Base-by-base conservation (phyloP, 2,888 invertebrate species). In the Leistus spinibarbis region DNA sequence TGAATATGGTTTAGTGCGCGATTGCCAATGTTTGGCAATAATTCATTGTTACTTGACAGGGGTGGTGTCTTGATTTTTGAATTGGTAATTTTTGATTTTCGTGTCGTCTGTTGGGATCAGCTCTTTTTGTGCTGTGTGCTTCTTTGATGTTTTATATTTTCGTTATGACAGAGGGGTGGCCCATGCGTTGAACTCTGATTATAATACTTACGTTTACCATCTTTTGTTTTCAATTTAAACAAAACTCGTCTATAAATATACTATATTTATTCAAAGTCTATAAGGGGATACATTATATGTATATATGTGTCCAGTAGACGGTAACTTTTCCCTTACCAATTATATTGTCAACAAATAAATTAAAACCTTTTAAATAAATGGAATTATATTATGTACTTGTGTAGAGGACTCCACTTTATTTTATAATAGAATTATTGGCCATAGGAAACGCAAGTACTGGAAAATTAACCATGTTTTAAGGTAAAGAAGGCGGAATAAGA, bases 71-170 rank as follows among this genome's bases (percentile, higher is more conserved):
- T 60, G 60, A 60, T 60, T 60, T 60, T 22, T 60, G 60, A 70
- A 22, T 40, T 70, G 63, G 53, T 70, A 70, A 70, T 70, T 70
- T 62, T 1, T 64, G 23, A n/a, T 24, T 23, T 23, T 40, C 40
- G 40, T 40, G 13, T 40, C 40, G 64, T 64, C 60, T 60, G 24
- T 22, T 64, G 27, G 27, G 20, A 19, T 19, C 57, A 57, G 17
- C 20, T 20, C 57, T 19, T 17, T 57, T 64, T 64, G n/a, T n/a
- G n/a, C n/a, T 64, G 16, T 64, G 22, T 64, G 23, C n/a, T 64
- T 64, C 27, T 64, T 64, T 64, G 64, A 27, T 64, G 16, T 64
- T 23, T 64, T 64, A 60, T 22, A 60, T 60, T 60, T 60, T 22
- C n/a, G 17, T 60, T 19, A 60, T 60, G 60, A 60, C 10, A 17